Evolutionary conservation across 2,113 vertebrate species (phyloP).

Genomic region (Sander lucioperca): DNA sequence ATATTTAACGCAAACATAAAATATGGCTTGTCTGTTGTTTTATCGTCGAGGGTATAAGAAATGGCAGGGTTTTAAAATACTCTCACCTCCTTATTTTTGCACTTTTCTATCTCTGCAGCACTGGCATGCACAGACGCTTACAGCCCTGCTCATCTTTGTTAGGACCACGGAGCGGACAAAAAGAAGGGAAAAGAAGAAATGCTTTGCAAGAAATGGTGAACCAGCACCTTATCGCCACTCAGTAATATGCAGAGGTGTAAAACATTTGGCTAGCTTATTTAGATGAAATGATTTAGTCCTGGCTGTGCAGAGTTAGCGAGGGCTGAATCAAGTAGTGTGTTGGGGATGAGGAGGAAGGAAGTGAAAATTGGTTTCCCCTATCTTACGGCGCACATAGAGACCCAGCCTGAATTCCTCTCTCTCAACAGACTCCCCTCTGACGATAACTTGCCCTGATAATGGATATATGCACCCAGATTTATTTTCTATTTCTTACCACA

Average conservation of each 20-base stretch:
- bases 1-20: constrained; percentile 86
- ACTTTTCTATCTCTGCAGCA: constrained; percentile 66
- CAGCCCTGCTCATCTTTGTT: constrained; percentile 60
- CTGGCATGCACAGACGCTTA: constrained; percentile 41
- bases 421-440: constrained; percentile 67
- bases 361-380: constrained; percentile 84
- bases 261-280: constrained; percentile 84
- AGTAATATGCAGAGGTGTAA: constrained; percentile 83
- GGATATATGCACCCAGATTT: constrained; percentile 81
- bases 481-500: constrained; percentile 80
- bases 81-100: constrained; percentile 65
- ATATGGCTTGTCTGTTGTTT: constrained; percentile 81
- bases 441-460: constrained; percentile 79
- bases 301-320: constrained; percentile 69
- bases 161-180: constrained; percentile 33
- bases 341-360: constrained; percentile 65
- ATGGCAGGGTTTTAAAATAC: constrained; percentile 77
- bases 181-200: constrained; percentile 42
- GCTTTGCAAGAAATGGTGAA: constrained; percentile 66
- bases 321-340: constrained; percentile 67
- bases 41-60: constrained; percentile 76
- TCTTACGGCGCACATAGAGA: constrained; percentile 79
- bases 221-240: constrained; percentile 75
- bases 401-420: constrained; percentile 58
- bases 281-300: constrained; percentile 81